These are phyloP conservation scores for Tachystola acroxantha DNA, from an alignment of 2,888 invertebrate genomes.

Conservation along the genomic window DNA sequence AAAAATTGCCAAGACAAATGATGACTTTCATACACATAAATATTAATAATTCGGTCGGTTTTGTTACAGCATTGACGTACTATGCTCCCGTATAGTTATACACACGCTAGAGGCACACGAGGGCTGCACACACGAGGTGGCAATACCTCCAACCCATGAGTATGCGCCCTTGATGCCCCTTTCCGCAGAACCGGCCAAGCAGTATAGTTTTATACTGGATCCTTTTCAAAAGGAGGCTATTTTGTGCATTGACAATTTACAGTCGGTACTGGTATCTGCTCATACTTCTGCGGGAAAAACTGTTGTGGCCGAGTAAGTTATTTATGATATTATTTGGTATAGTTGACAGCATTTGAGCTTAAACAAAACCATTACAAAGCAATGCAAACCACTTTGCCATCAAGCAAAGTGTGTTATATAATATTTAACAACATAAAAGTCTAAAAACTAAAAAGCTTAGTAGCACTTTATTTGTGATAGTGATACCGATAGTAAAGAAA, in stretches of 20 bases:
- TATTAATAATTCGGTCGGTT: neutral
- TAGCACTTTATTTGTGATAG: no score
- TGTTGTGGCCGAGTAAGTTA: constrained; percentile 96
- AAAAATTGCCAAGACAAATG: neutral
- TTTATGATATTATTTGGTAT: no score
- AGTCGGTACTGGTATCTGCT: constrained; percentile 98
- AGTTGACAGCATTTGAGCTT: no score
- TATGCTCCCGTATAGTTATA: constrained; percentile 89
- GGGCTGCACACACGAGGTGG: constrained; percentile 97
- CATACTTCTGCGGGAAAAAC: constrained; percentile 99
- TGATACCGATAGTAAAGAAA: no score
- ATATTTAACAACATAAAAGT: no score
- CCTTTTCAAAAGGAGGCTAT: constrained; percentile 99
- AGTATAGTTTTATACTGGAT: constrained; percentile 96
- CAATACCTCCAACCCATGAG: constrained; percentile 91
- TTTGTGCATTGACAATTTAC: constrained; percentile 97
- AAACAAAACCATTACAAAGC: no score
- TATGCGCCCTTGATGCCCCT: constrained; percentile 81
- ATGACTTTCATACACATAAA: neutral
- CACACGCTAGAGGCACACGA: constrained; percentile 94
- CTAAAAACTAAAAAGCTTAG: no score
- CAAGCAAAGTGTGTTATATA: no score
- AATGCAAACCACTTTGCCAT: no score
- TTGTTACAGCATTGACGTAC: constrained; percentile 82
- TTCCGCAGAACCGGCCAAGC: constrained; percentile 88